Base-by-base conservation (phyloP, 2,888 invertebrate genomes). In the Drosophila parthenogenetica region DNA sequence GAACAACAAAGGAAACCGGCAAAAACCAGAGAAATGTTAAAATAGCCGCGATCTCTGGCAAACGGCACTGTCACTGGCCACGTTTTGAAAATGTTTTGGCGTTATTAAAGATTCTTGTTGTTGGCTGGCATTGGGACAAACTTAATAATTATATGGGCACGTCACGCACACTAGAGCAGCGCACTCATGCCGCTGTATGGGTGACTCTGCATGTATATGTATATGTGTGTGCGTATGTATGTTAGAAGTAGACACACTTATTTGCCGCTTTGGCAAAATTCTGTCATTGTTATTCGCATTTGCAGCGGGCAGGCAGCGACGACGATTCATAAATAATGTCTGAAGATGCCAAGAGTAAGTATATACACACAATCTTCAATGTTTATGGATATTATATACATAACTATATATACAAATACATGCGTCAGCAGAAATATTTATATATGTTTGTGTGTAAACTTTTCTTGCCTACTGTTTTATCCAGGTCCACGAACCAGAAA, bases 401-500 rank as follows among this genome's bases (percentile, higher is more conserved):
- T 13, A 29, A 22, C 25, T 8, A 17, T 42, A 11, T 25, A 51
- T 10, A 19, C 25, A 59, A 25, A 29, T 29, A 29, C 29, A 29
- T 29, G 29, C 8, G 29, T 29, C 29, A 29, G 29, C 29, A 29
- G 8, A 29, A 29, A 8, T 29, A 29, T 29, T 43, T 50, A 13
- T 16, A 40, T 22, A 40, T 42, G 57, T 42, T n/a, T 11, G 5
- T 39, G 14, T 7, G 1, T 25, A 32, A 22, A 17, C 14, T 46
- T 17, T 29, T 32, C 29, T 35, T 4, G 14, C 8, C 17, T 22
- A 37, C 13, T 58, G 3, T 25, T 29, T 25, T 8, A 2, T 77
- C 49, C 71, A 87, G 86, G 70, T 81, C 89, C 72, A 72, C 88
- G 90, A 42, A 90, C 90, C 11, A 77, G 87, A 64, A 91, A 81